Conservation (phyloP, 2,797 vertebrate species). For the Coreius guichenoti region DNA sequence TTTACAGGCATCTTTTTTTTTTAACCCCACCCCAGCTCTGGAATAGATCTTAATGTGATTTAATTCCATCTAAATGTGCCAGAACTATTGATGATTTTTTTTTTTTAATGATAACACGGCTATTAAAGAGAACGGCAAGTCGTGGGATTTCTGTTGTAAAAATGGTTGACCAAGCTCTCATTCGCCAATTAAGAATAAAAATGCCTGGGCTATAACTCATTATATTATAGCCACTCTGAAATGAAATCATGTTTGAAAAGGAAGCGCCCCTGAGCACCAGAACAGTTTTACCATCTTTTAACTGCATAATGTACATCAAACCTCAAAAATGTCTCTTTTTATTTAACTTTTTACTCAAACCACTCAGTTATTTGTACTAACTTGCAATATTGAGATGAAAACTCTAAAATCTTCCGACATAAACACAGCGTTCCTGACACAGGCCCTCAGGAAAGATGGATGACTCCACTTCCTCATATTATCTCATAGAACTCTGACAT, state of each 20-base stretch:
- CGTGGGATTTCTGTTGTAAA: constrained; percentile 38
- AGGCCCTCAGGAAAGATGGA: constrained; percentile 61
- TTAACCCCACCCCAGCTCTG: constrained; percentile 15
- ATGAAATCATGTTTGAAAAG: background rate
- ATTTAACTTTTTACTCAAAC: constrained; percentile 8
- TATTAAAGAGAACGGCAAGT: constrained; percentile 28
- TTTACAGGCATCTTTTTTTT: constrained; percentile 47
- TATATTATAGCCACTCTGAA: constrained; percentile 12
- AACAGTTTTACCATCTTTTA: background rate
- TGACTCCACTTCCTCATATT: constrained; percentile 62
- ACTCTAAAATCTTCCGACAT: background rate
- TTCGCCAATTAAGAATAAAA: constrained; percentile 47
- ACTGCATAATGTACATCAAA: background rate
- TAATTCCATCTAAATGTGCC: constrained; percentile 43
- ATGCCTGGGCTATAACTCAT: constrained; percentile 13
- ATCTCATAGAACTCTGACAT: constrained; percentile 62
- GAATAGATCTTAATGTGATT: constrained; percentile 48
- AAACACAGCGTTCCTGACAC: constrained; percentile 49
- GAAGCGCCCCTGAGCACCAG: background rate
- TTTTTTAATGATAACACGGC: constrained; percentile 23
- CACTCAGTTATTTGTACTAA: background rate
- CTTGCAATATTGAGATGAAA: background rate
- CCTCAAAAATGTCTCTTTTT: background rate
- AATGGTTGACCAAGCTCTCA: constrained; percentile 17
- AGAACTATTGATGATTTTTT: constrained; percentile 47